Base-by-base conservation (phyloP, 2,888 invertebrate genomes). In the Aphelenchoides bicaudatus region DNA sequence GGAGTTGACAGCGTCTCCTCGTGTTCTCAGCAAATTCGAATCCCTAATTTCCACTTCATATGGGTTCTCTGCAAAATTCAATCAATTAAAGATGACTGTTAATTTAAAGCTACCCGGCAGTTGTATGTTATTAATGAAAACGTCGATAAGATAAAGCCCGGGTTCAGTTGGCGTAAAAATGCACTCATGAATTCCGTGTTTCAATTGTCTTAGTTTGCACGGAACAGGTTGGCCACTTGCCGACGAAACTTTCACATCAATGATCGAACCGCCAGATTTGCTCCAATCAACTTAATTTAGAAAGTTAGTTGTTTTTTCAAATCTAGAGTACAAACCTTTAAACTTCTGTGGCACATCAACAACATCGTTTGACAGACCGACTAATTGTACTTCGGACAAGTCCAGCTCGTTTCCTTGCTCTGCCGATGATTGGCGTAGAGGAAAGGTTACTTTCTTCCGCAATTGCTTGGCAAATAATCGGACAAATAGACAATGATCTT, bases 61-160 rank as follows among this genome's bases (percentile, higher is more conserved):
- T 2, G 79, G 77, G 29, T 74, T 77, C 58, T 78, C 78, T 79
- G 63, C 10, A 71, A 59, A 31, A 19, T 8, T 16, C 30, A 10
- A 3, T 58, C 19, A 4, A 53, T 53, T 19, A 19, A 25, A 19
- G 5, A n/a, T 10, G 23, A 19, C n/a, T n/a, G 16, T 13, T 19
- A n/a, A 43, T 10, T 19, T 10, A 16, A 6, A 19, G 43, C 43
- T 25, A 81, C 82, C 81, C 58, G 81, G 80, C 19, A 81, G 73
- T 53, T 89, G 89, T 39, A 90, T 86, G 47, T 88, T 89, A 80
- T 91, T 91, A 82, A 90, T 91, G 68, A 87, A 86, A 51, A 93
- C 85, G 61, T 88, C 86, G 58, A 94, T 85, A 71, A 88, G 85
- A 80, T 94, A 92, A 1, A 90, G 88, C 23, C 91, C 89, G 1